Conservation (phyloP, 2,888 invertebrate genomes). For the Sinhomidia bicolor region DNA sequence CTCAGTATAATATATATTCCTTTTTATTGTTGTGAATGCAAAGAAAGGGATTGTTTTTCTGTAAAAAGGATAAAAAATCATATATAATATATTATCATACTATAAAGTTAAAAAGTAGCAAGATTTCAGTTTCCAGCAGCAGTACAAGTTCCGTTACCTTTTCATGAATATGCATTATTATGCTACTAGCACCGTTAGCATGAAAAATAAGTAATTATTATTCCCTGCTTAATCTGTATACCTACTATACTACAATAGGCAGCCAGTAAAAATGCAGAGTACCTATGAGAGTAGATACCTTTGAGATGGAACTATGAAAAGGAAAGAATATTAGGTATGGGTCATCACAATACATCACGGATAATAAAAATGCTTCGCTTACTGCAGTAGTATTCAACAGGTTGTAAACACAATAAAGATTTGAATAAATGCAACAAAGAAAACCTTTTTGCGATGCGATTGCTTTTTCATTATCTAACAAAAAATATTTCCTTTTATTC, state of each 20-base stretch:
- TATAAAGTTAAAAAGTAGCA: not conserved
- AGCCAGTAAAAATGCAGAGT: too few relatives aligned
- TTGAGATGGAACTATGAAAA: not conserved
- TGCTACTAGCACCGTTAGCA: not conserved
- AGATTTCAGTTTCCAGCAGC: not conserved
- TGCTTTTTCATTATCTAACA: constrained; percentile 1
- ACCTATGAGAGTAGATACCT: not conserved
- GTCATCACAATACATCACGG: not conserved
- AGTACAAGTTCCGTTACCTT: not conserved
- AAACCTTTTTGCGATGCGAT: constrained; percentile 1
- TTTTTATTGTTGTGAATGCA: not conserved
- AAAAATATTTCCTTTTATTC: not conserved
- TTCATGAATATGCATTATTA: constrained; percentile 16
- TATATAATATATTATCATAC: not conserved
- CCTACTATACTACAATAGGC: too few relatives aligned
- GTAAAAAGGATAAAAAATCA: not conserved
- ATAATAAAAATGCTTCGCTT: not conserved
- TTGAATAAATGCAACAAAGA: not conserved
- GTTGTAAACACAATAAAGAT: constrained; percentile 25
- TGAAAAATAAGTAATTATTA: too few relatives aligned
- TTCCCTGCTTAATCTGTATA: too few relatives aligned
- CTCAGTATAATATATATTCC: not conserved
- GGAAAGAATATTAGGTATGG: too few relatives aligned
- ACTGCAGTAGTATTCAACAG: constrained; percentile 5
- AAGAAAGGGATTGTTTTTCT: not conserved